Base-by-base conservation (phyloP, 2,797 vertebrate species). In the Enteromius thamalakanensis region DNA sequence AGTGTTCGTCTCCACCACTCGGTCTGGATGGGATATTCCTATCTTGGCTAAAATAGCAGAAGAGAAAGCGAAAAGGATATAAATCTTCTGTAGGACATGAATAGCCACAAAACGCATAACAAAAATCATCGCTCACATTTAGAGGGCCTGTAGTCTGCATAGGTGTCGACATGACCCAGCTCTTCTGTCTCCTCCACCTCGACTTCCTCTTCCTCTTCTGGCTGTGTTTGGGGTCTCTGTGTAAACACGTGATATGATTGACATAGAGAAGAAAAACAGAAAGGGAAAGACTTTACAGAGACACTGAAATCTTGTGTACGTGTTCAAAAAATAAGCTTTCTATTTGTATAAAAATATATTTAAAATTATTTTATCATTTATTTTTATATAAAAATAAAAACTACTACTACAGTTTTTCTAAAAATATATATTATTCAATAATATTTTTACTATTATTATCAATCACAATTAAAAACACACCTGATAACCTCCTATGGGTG, bases 1-100 rank as follows among this genome's bases (percentile, higher is more conserved):
- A 0, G 98, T 99, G 94, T 97, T 99, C 0, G 98, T 99, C 91
- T 99, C 98, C 72, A 99, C 98, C 84, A 99, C 98, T 0, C 96
- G 96, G 92, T 99, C 98, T 0, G 98, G 98, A 89, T 99, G 98
- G 81, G 97, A 97, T 88, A 94, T 97, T 89, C 98, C 98, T 40
- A 98, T 94, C 87, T 96, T 98, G 87, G 96, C 98, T 99, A 90
- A 74, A 79, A 37, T 5, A 7, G 62, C 17, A 5, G 26, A 26
- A 64, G 14, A 82, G 47, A 60, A 1, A 85, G 11, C 68, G 19
- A 80, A 51, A 51, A 26, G 29, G 10, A 53, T 15, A 40, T 68
- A 10, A 53, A 69, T 49, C 37, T 37, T 74, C 19, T 4, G 5
- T 32, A 47, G 29, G 37, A 76, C 23, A 49, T 10, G 2, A n/a